Evolutionary conservation across 2,888 invertebrate genomes (phyloP).

Genomic region (Eulithis prunata): DNA sequence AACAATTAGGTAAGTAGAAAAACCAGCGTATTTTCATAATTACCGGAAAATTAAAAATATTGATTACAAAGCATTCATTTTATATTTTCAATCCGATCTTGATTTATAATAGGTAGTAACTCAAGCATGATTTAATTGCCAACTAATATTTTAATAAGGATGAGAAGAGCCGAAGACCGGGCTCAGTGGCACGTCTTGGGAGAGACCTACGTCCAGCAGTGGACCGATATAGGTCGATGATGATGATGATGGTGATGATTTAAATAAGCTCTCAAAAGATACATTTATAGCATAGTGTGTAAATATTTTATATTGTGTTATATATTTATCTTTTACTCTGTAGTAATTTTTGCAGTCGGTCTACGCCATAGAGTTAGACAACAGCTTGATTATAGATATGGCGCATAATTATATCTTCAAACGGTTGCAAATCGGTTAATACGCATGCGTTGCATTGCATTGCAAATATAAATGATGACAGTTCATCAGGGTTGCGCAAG

Average conservation of each 20-base stretch:
- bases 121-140: background rate
- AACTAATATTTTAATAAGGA: background rate
- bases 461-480: conserved; percentile 39
- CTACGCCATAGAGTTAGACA: conserved; percentile 11
- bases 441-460: conserved; percentile 24
- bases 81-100: conserved; percentile 17
- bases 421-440: conserved; percentile 40
- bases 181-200: too few species aligned
- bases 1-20: conserved; percentile 8
- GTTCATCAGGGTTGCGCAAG: conserved; percentile 37
- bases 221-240: too few species aligned
- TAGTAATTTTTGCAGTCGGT: background rate
- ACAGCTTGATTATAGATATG: conserved; percentile 26
- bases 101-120: background rate
- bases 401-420: conserved; percentile 28
- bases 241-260: too few species aligned
- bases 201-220: too few species aligned
- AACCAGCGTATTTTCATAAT: conserved; percentile 20
- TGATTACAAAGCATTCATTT: conserved; percentile 13
- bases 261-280: too few species aligned
- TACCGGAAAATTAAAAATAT: conserved; percentile 25
- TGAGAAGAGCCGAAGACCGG: too few species aligned
- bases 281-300: too few species aligned
- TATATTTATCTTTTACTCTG: too few species aligned
- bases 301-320: too few species aligned